Conservation (phyloP, 2,113 vertebrate genomes). For the Petrocephalus microphthalmus region DNA sequence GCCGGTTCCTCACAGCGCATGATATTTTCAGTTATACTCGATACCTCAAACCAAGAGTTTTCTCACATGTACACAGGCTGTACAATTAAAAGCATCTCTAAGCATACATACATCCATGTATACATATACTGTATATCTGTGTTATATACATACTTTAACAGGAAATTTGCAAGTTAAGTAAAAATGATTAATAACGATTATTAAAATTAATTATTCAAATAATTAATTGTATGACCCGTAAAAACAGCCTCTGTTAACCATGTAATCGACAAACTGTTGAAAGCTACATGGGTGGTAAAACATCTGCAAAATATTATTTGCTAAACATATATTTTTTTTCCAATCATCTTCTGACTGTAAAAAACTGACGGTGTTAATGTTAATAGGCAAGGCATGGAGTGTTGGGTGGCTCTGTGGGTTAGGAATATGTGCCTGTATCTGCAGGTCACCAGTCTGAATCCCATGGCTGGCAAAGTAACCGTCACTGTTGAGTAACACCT, state of each 20-base stretch:
- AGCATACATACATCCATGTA: no score
- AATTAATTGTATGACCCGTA: not conserved
- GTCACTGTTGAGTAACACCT: not conserved
- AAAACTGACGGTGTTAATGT: not conserved
- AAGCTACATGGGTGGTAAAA: not conserved
- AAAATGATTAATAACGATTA: not conserved
- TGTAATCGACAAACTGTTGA: not conserved
- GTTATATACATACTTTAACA: not conserved
- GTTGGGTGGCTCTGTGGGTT: not conserved
- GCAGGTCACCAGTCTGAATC: not conserved
- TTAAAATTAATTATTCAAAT: not conserved
- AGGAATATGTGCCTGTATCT: not conserved
- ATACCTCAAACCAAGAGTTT: no score
- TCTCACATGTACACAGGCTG: no score
- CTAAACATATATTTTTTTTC: not conserved
- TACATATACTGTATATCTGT: not conserved
- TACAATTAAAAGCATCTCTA: no score
- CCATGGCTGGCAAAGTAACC: not conserved
- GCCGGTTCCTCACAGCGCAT: no score
- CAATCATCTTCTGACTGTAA: not conserved
- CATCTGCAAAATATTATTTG: no score
- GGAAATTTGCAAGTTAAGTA: not conserved
- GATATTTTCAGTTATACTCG: no score
- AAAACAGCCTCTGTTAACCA: not conserved
- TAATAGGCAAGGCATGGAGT: not conserved